Conservation (phyloP, 2,888 invertebrate species). For the Eumerus sabulonum region DNA sequence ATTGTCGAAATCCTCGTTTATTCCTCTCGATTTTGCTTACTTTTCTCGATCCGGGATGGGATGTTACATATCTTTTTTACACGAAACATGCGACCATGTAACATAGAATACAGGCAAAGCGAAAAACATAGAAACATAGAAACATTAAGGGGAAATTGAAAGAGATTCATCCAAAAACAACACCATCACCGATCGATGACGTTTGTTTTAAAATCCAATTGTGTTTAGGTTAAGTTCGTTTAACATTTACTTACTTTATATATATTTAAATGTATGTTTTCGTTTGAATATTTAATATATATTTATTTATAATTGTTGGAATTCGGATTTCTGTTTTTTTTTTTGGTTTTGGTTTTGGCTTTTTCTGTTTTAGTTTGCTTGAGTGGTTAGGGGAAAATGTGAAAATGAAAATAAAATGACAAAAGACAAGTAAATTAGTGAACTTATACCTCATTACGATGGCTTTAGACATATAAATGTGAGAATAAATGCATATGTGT, state of each 20-base stretch:
- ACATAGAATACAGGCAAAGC: constrained; percentile 38
- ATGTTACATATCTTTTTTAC: constrained; percentile 67
- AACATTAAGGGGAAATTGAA: too few species aligned
- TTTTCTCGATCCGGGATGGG: constrained; percentile 45
- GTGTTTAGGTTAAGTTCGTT: too few species aligned
- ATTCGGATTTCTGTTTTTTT: constrained; percentile 68
- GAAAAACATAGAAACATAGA: background rate
- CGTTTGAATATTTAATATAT: constrained; percentile 67
- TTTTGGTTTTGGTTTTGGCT: constrained; percentile 31
- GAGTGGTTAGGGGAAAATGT: background rate
- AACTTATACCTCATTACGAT: too few species aligned
- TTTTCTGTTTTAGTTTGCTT: too few species aligned
- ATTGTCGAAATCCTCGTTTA: constrained; percentile 42
- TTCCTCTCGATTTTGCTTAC: constrained; percentile 40
- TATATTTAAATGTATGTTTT: constrained; percentile 56
- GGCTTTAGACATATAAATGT: too few species aligned
- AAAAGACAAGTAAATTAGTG: background rate
- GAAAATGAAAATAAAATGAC: too few species aligned
- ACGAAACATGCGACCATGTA: constrained; percentile 39
- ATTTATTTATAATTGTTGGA: constrained; percentile 67
- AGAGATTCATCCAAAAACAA: constrained; percentile 64
- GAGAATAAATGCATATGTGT: too few species aligned
- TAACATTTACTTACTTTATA: constrained; percentile 45
- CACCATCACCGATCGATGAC: constrained; percentile 55
- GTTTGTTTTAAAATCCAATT: too few species aligned